Evolutionary conservation across 1,140 invertebrate species (phyloP), one percentile per base, ranked within the genome.

Genomic region (Agrypnia vestita): DNA sequence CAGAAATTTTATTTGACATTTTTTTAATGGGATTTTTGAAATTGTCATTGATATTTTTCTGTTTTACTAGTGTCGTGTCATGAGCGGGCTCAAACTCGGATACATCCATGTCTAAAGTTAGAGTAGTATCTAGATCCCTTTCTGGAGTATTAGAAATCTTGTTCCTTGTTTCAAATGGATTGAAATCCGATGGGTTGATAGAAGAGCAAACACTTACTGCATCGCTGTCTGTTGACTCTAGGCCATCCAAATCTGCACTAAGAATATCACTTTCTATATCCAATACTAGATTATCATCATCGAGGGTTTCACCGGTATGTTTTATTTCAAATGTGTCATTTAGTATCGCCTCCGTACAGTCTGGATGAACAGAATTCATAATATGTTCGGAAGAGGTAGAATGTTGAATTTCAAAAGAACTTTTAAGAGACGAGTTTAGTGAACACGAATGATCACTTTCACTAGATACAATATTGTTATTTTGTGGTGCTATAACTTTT

Each of bases 101-200:
- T 35, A 44, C n/a, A n/a, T 12, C 61, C 49, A 0, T n/a, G 19
- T 76, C 46, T 9, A 61, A 17, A 10, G 44, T 76, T 21, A 61
- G 8, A 15, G 46, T 61, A 21, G 35, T 61, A 46, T 76, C 61
- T 12, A 73, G 4, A 15, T 79, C 77, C 43, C 77, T 72, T 17
- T 79, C 77, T 17, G 77, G 77, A n/a, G 77, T 62, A 44, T 79
- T 79, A 1, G 17, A 15, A 62, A 79, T 79, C 51, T 73, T 79
- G 12, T 35, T 73, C 13, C 69, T 79, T 9, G 77, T 79, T 73
- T 56, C 69, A 73, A 79, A 79, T 9, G 77, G 77, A 51, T 79
- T 79, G 19, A 72, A 47, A 25, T 72, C 77, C 62, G 69, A 51
- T 11, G 71, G 71, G 46, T 69, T 69, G 15, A 74, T 46, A 11